phyloP scores from a whole-genome alignment of 1,140 invertebrate genomes.

The Drosophila arizonae region DNA sequence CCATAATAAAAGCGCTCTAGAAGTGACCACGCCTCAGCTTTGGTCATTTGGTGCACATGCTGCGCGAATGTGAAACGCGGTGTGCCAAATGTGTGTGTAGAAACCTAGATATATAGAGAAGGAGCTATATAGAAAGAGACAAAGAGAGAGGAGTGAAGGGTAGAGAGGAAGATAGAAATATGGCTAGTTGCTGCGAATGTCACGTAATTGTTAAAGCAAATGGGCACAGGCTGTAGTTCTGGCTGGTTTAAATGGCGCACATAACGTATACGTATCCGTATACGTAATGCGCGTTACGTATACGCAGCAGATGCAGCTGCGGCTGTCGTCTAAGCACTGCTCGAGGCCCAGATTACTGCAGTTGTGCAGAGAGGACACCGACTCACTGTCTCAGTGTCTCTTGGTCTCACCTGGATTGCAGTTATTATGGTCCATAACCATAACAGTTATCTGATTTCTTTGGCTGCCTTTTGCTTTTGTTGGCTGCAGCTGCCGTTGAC shows the following conservation, averaged over 20 bases:
- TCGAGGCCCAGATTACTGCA: constrained; percentile 44
- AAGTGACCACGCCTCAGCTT: constrained; percentile 16
- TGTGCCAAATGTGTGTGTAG: constrained; percentile 9
- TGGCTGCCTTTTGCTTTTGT: constrained; percentile 32
- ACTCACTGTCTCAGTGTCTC: not conserved
- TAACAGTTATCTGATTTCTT: constrained; percentile 75
- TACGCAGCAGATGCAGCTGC: constrained; percentile 62
- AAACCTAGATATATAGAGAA: not conserved
- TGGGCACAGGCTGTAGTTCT: constrained; percentile 16
- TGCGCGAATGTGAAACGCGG: constrained; percentile 30
- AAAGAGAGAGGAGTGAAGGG: not conserved
- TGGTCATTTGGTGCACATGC: constrained; percentile 67
- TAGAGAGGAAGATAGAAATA: not conserved
- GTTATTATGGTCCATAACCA: constrained; percentile 76
- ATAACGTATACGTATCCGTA: constrained; percentile 28
- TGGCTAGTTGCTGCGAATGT: constrained; percentile 23
- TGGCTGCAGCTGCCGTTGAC: constrained; percentile 24
- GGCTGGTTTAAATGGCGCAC: constrained; percentile 26
- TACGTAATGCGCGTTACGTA: constrained; percentile 50
- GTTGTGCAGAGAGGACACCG: constrained; percentile 2
- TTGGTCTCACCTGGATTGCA: constrained; percentile 62
- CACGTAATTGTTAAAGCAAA: constrained; percentile 70
- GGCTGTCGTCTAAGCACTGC: constrained; percentile 58
- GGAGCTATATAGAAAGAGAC: not conserved
- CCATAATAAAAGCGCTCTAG: not conserved